Percentiles rank a stretch among this genome's conserved stretches.
These are phyloP conservation scores for Epinotia demarniana DNA, from an alignment of 2,888 invertebrate species.

Conservation along the genomic window DNA sequence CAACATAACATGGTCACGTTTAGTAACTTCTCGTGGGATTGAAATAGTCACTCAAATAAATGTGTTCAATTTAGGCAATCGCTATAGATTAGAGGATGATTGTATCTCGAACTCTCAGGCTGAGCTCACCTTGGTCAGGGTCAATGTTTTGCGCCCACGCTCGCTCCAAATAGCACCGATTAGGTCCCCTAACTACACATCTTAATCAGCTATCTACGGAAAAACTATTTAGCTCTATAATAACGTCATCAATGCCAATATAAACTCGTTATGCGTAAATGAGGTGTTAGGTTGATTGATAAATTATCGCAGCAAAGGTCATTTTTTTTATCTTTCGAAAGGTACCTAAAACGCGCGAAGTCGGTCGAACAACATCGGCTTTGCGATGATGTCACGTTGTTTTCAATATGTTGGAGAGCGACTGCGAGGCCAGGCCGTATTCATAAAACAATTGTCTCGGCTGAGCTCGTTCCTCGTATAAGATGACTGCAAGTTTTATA, in stretches of 20 bases:
- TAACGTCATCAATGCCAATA: slow-evolving; percentile 20
- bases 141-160: slow-evolving; percentile 71
- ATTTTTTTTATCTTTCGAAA: slow-evolving; percentile 49
- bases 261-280: slow-evolving; percentile 14
- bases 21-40: not conserved
- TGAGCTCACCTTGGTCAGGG: slow-evolving; percentile 72
- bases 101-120: slow-evolving; percentile 53
- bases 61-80: slow-evolving; percentile 48
- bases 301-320: slow-evolving; percentile 18
- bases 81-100: slow-evolving; percentile 52
- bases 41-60: slow-evolving; percentile 27
- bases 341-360: slow-evolving; percentile 52
- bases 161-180: slow-evolving; percentile 52
- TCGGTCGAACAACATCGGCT: slow-evolving; percentile 58
- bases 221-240: slow-evolving; percentile 15
- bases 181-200: slow-evolving; percentile 31
- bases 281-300: slow-evolving; percentile 9
- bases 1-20: too few species aligned
- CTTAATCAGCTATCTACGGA: slow-evolving; percentile 14
- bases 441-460: not conserved
- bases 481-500: not conserved
- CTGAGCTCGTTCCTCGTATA: not conserved
- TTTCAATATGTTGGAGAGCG: slow-evolving; percentile 60
- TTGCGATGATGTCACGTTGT: slow-evolving; percentile 75
- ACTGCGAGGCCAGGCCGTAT: slow-evolving; percentile 63